These are phyloP conservation scores for Danio tinwini DNA, from an alignment of 2,797 vertebrate genomes.

Conservation along the genomic window DNA sequence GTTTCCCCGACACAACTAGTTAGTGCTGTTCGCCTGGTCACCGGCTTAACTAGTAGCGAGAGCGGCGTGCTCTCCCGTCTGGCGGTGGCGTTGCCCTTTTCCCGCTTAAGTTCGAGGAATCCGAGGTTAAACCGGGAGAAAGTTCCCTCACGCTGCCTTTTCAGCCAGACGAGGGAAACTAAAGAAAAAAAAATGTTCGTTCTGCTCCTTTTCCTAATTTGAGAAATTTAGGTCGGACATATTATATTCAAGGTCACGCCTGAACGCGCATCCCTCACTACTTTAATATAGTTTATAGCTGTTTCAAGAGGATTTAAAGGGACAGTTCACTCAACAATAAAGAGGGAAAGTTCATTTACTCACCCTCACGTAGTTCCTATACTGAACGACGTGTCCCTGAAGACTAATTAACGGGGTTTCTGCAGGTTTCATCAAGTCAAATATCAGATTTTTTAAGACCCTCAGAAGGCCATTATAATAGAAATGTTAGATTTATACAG, in stretches of 20 bases:
- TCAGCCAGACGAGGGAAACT: background rate
- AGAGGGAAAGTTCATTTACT: background rate
- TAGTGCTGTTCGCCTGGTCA: conserved; percentile 79
- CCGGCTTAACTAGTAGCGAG: conserved; percentile 74
- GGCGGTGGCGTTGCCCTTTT: conserved; percentile 62
- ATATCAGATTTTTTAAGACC: too few relatives aligned
- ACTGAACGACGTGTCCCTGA: background rate
- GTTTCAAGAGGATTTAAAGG: background rate
- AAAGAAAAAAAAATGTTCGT: background rate
- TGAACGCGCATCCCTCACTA: background rate
- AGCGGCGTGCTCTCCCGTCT: conserved; percentile 44
- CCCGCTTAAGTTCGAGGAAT: conserved; percentile 59
- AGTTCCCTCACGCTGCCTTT: conserved; percentile 63
- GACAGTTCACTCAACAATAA: background rate
- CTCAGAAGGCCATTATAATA: too few relatives aligned
- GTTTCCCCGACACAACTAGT: conserved; percentile 84
- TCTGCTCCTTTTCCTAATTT: background rate
- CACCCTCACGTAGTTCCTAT: background rate
- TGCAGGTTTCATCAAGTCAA: too few relatives aligned
- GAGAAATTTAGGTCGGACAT: background rate
- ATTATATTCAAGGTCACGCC: conserved; percentile 1
- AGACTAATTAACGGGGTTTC: too few relatives aligned
- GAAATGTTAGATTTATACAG: too few relatives aligned
- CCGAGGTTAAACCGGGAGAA: conserved; percentile 62
- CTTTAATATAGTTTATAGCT: background rate